Percentiles rank a stretch among this genome's conserved stretches.
These are phyloP conservation scores for Bagarius yarrelli DNA, from an alignment of 2,113 vertebrate genomes.

Conservation along the genomic window DNA sequence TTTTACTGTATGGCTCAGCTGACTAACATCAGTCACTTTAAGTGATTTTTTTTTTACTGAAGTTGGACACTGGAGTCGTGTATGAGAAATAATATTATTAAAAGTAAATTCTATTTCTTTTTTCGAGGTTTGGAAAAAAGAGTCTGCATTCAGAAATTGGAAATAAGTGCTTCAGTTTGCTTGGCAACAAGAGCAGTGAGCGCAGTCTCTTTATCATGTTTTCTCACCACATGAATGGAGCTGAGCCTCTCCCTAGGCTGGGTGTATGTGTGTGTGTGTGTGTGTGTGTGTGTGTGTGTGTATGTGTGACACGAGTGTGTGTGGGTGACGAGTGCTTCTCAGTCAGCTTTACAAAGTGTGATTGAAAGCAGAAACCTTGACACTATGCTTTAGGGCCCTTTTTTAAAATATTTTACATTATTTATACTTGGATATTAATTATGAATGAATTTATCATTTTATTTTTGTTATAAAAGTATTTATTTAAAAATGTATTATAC, in stretches of 20 bases:
- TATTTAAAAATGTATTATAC: background rate
- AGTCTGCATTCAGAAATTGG: background rate
- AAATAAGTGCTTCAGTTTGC: conserved; percentile 17
- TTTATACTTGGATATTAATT: conserved; percentile 10
- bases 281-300: conserved; percentile 17
- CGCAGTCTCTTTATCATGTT: background rate
- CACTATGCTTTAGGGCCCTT: background rate
- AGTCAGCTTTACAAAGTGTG: conserved; percentile 32
- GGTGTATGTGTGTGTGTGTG: conserved; percentile 4
- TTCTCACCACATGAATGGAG: background rate
- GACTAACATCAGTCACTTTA: no score
- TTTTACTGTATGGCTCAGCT: background rate
- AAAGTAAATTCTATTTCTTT: background rate
- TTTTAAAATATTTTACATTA: conserved; percentile 4
- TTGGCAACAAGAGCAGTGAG: conserved; percentile 26
- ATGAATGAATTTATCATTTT: background rate
- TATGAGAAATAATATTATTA: background rate
- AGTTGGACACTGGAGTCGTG: background rate
- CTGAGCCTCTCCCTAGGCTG: background rate
- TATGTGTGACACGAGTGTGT: background rate
- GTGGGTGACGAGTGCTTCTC: conserved; percentile 10
- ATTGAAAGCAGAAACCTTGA: conserved; percentile 31
- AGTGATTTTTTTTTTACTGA: background rate
- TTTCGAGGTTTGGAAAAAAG: background rate
- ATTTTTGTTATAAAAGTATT: background rate